phyloP scores from a whole-genome alignment of 1,140 invertebrate species.

The Arion vulgaris region DNA sequence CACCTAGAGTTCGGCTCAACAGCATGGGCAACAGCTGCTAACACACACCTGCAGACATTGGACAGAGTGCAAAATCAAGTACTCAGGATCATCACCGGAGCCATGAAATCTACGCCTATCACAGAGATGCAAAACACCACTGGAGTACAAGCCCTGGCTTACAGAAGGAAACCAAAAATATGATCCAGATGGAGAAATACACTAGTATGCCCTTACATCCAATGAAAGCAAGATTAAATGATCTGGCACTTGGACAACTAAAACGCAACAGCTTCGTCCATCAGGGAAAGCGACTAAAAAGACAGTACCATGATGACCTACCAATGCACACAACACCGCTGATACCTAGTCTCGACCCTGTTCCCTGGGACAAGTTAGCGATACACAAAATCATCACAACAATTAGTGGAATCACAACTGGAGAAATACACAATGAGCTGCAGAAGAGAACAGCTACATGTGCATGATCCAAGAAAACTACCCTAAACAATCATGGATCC shows the following conservation, averaged over 20 bases:
- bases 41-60: neutral
- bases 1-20: neutral
- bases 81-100: slow-evolving; percentile 22
- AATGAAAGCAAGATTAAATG: neutral
- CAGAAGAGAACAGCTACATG: neutral
- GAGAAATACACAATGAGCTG: neutral
- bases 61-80: slow-evolving; percentile 10
- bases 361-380: neutral
- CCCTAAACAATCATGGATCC: neutral
- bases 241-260: neutral
- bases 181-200: neutral
- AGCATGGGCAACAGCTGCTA: slow-evolving; percentile 28
- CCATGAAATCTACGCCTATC: slow-evolving; percentile 21
- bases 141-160: neutral
- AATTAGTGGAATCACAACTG: neutral
- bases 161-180: neutral
- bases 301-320: neutral
- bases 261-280: neutral
- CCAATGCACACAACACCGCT: neutral
- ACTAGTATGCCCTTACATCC: neutral
- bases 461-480: neutral
- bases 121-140: slow-evolving; percentile 6
- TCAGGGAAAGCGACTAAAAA: neutral
- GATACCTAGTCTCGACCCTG: neutral
- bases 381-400: neutral